These are phyloP conservation scores for Caenorhabditis sp. DNA, from an alignment of 2,888 invertebrate genomes.

Conservation along the genomic window DNA sequence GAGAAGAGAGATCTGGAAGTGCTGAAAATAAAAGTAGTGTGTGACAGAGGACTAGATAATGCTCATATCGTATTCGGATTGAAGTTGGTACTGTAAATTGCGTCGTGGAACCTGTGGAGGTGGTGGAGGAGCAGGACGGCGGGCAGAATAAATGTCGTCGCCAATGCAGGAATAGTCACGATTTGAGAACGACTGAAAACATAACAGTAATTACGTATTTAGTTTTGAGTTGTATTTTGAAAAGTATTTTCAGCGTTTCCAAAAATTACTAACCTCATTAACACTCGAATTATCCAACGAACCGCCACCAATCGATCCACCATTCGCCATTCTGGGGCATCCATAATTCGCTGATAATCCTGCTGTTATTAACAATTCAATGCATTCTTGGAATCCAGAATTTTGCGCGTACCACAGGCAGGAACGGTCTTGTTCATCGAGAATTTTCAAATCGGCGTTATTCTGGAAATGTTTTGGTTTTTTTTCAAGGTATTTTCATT, in stretches of 20 bases:
- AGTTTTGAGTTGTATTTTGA: no score
- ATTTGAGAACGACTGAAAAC: conserved; percentile 28
- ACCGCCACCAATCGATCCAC: background rate
- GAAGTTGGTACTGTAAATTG: conserved; percentile 15
- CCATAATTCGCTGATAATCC: conserved; percentile 46
- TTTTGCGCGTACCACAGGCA: conserved; percentile 82
- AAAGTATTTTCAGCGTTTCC: background rate
- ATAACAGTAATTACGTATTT: no score
- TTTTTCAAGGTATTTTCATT: background rate
- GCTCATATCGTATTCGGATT: background rate
- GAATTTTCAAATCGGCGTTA: conserved; percentile 88
- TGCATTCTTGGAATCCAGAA: conserved; percentile 53
- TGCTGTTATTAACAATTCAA: conserved; percentile 41
- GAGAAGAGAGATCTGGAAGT: no score
- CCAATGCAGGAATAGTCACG: conserved; percentile 43
- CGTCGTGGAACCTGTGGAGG: conserved; percentile 37
- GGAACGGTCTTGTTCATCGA: conserved; percentile 86
- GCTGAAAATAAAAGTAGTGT: no score
- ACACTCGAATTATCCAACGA: background rate
- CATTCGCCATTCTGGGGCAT: conserved; percentile 19
- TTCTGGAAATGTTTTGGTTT: conserved; percentile 77
- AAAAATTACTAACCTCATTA: conserved; percentile 4
- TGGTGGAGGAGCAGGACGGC: conserved; percentile 9
- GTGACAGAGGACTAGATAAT: background rate
- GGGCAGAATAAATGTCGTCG: conserved; percentile 22